phyloP scores from a whole-genome alignment of 2,888 invertebrate species.

The Papilio gigon region DNA sequence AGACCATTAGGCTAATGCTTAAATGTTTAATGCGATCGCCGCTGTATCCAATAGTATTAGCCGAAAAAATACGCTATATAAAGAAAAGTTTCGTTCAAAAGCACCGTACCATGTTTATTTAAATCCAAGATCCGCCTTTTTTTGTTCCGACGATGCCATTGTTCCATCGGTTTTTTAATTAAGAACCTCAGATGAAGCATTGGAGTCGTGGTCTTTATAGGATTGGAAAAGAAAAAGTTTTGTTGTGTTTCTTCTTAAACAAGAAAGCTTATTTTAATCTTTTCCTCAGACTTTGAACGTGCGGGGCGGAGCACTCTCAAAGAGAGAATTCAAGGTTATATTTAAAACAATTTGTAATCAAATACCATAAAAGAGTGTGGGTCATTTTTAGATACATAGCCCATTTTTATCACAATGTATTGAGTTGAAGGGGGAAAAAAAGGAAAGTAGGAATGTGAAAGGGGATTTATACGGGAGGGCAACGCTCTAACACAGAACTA shows the following conservation, averaged over 20 bases:
- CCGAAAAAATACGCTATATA: constrained; percentile 4
- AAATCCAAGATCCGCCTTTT: constrained; percentile 24
- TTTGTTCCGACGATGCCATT: constrained; percentile 16
- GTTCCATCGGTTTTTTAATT: constrained; percentile 21
- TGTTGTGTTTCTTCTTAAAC: constrained; percentile 21
- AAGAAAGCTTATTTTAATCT: constrained; percentile 31
- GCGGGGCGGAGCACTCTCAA: constrained; percentile 20
- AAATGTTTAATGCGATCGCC: neutral
- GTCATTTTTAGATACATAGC: neutral
- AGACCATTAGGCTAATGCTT: neutral
- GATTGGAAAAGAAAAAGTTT: constrained; percentile 27
- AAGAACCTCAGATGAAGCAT: constrained; percentile 29
- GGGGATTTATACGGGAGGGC: too few relatives aligned
- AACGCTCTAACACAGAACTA: too few relatives aligned
- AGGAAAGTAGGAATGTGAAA: too few relatives aligned
- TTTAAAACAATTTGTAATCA: constrained; percentile 8
- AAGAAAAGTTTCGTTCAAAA: constrained; percentile 14
- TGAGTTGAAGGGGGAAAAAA: too few relatives aligned
- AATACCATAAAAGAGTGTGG: neutral
- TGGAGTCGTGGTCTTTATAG: constrained; percentile 19
- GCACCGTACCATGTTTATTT: constrained; percentile 21
- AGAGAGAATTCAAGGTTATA: neutral
- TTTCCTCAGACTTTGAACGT: constrained; percentile 22
- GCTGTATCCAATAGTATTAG: constrained; percentile 10
- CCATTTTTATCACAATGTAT: too few relatives aligned